Base-by-base conservation (phyloP, 2,888 invertebrate genomes). In the Epirrhoe alternata region DNA sequence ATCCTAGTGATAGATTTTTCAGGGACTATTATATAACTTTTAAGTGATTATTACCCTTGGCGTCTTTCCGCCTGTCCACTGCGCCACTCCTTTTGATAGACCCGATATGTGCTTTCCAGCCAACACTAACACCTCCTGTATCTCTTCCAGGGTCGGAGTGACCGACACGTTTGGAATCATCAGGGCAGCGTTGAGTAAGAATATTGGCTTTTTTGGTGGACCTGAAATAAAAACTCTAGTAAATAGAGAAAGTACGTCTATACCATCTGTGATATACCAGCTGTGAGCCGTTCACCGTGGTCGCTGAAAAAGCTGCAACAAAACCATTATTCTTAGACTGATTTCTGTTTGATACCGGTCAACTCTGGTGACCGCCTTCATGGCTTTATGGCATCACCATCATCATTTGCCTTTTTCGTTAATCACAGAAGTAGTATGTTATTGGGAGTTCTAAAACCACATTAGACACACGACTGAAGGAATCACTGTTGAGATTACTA, bases 141-240 rank as follows among this genome's bases (percentile, higher is more conserved):
- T 96, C 72, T 98, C 98, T 60, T 98, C 98, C 70, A 99, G 91
- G 74, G 96, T 97, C 5, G 99, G 99, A 73, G 96, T 96, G 62
- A 98, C 96, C 1, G 96, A 95, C 38, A 99, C 97, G 81, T 97
- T 96, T 0, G 98, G 98, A 78, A 98, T 98, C 93, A 97, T 95
- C 62, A 99, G 93, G 12, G 96, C 95, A 1, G 98, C 97, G 82
- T 97, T 95, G 38, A 98, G 92, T 38, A 97, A 93, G 86, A 98
- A 97, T 70, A 98, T 95, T 8, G 97, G 96, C 70, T 94, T 94
- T 75, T 94, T 94, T 50, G 81, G 77, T 3, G 72, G 59, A 64
- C 78, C 88, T 89, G 71, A n/a, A 62, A 62, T 24, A 50, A 64
- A 31, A 8, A 12, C 38, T 12, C 38, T 10, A 38, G 7, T 10